A percentile compares a stretch with the other conserved stretches of the same genome.
Evolutionary conservation across 2,113 vertebrate species (phyloP).

Genomic region (Anthoscopus minutus): DNA sequence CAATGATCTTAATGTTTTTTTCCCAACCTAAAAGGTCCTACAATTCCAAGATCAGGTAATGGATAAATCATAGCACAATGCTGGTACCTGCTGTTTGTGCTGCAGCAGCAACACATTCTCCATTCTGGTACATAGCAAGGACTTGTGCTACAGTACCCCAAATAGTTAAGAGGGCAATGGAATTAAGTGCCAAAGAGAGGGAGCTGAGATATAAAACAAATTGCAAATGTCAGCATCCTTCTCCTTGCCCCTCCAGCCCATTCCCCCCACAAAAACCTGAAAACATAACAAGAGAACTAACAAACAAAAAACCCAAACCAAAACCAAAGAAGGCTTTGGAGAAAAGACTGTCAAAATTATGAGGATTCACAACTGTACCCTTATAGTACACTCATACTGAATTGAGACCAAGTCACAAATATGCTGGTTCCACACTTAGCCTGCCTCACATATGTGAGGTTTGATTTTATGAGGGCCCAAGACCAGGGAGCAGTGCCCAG

Average conservation of each 20-base stretch:
- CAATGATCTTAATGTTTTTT: background rate
- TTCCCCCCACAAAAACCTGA: background rate
- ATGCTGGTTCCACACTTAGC: background rate
- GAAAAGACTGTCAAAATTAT: background rate
- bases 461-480: background rate
- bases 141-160: background rate
- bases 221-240: background rate
- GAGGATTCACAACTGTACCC: background rate
- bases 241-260: fast-evolving
- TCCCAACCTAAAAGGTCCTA: background rate
- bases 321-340: background rate
- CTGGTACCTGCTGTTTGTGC: background rate
- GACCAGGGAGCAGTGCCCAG: background rate
- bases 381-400: background rate
- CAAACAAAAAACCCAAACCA: background rate
- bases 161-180: background rate
- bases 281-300: background rate
- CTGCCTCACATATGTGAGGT: fast-evolving
- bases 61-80: background rate
- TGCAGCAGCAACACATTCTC: background rate
- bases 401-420: background rate
- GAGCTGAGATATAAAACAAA: background rate
- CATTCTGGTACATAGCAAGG: background rate
- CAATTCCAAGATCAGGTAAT: background rate
- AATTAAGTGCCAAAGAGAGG: background rate